Conservation (phyloP, 2,113 vertebrate genomes). For the Pontoporia blainvillei region DNA sequence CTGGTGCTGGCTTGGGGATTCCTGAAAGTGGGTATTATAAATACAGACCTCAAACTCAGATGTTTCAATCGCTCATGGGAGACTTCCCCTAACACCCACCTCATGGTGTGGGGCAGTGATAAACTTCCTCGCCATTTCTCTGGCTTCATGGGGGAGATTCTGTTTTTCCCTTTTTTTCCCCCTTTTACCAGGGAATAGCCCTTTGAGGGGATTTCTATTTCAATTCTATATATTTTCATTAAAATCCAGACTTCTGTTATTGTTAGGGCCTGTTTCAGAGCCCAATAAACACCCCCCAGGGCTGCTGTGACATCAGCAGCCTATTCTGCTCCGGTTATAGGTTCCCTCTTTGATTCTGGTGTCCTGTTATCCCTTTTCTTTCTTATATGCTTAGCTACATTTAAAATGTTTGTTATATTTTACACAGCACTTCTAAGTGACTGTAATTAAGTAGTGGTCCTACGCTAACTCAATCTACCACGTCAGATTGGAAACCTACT, state of each 20-base stretch:
- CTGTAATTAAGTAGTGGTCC: rapidly evolving
- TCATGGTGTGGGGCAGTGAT: neutral
- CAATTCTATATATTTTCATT: neutral
- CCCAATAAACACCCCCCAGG: neutral
- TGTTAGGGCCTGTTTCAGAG: neutral
- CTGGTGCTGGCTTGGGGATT: neutral
- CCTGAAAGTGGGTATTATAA: neutral
- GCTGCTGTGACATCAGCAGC: neutral
- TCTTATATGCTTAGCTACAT: neutral
- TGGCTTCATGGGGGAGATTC: neutral
- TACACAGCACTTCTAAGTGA: neutral
- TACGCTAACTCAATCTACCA: neutral
- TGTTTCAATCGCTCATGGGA: neutral
- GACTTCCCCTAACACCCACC: neutral
- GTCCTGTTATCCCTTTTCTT: neutral
- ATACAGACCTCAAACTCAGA: neutral
- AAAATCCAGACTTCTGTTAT: neutral
- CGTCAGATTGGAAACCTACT: neutral
- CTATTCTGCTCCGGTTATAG: neutral
- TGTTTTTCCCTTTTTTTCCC: neutral
- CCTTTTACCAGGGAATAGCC: neutral
- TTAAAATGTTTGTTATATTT: neutral
- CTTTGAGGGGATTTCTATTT: neutral
- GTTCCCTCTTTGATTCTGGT: neutral
- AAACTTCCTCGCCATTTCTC: neutral